Conservation (phyloP, 2,797 vertebrate genomes). For the Periparus ater region DNA sequence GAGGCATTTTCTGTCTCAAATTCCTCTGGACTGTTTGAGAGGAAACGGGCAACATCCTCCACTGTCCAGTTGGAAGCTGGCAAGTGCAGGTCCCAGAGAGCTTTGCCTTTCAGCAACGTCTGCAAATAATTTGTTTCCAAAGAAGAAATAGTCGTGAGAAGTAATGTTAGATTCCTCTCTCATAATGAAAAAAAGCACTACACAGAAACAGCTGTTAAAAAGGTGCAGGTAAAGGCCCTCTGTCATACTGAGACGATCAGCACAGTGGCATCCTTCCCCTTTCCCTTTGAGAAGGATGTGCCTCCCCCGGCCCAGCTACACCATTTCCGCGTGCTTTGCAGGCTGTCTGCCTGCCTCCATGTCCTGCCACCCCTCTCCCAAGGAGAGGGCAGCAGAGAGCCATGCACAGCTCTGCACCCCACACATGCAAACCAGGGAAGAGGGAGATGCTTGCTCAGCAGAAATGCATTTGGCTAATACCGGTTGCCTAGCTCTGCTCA, state of each 20-base stretch:
- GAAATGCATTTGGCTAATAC: not conserved
- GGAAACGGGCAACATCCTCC: conserved; percentile 83
- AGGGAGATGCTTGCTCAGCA: not conserved
- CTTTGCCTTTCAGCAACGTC: conserved; percentile 88
- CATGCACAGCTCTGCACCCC: not conserved
- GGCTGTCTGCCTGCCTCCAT: not conserved
- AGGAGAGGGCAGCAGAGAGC: conserved; percentile 59
- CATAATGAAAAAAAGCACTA: rapidly evolving
- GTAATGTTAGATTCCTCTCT: not conserved
- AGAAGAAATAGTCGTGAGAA: not conserved
- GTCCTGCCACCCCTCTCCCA: not conserved
- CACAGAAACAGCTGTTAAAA: rapidly evolving
- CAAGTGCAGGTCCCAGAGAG: conserved; percentile 82
- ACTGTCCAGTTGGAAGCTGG: conserved; percentile 83
- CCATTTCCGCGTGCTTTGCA: rapidly evolving
- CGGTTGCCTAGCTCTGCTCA: not conserved
- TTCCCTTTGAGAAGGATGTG: not conserved
- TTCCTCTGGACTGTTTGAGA: conserved; percentile 85
- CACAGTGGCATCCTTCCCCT: not conserved
- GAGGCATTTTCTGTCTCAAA: conserved; percentile 68
- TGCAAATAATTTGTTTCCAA: conserved; percentile 55
- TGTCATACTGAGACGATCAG: not conserved
- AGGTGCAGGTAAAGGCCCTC: not conserved
- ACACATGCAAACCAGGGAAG: not conserved
- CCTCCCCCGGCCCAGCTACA: rapidly evolving